These are phyloP conservation scores for Eustalomyia histrio DNA, from an alignment of 2,888 invertebrate species.

Conservation along the genomic window DNA sequence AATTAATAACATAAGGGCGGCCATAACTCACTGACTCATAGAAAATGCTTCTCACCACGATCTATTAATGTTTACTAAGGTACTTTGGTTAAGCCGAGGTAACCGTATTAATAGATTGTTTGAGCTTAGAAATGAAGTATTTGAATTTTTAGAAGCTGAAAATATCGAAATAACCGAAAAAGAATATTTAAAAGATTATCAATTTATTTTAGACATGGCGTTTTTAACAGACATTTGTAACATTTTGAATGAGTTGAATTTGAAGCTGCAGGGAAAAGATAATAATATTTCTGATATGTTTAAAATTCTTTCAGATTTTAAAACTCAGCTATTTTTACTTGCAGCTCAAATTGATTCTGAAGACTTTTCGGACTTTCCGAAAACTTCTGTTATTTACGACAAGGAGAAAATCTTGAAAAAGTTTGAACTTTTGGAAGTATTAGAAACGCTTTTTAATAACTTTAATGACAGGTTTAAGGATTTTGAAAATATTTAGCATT, in stretches of 20 bases:
- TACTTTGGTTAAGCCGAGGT: not conserved
- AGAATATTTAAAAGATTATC: not conserved
- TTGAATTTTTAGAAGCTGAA: constrained; percentile 18
- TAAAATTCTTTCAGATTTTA: constrained; percentile 13
- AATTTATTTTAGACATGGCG: constrained; percentile 22
- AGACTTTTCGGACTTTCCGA: not conserved
- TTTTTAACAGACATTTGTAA: constrained; percentile 1
- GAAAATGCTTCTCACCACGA: not conserved
- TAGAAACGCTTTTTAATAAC: not conserved
- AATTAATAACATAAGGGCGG: no score
- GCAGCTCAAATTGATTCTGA: not conserved
- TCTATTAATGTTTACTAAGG: constrained; percentile 24
- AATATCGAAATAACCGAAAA: constrained; percentile 1
- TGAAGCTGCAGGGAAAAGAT: constrained; percentile 15
- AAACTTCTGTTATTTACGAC: constrained; percentile 9
- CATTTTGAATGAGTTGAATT: constrained; percentile 1
- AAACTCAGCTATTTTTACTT: constrained; percentile 13
- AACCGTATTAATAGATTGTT: not conserved
- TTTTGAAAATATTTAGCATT: constrained; percentile 17
- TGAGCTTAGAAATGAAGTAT: constrained; percentile 17
- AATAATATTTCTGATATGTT: not conserved
- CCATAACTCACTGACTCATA: no score
- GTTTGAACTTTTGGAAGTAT: not conserved
- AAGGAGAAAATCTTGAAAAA: no score
- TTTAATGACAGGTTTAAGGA: constrained; percentile 8